Conservation (phyloP, 2,113 vertebrate genomes). For the Brachirus orientalis region DNA sequence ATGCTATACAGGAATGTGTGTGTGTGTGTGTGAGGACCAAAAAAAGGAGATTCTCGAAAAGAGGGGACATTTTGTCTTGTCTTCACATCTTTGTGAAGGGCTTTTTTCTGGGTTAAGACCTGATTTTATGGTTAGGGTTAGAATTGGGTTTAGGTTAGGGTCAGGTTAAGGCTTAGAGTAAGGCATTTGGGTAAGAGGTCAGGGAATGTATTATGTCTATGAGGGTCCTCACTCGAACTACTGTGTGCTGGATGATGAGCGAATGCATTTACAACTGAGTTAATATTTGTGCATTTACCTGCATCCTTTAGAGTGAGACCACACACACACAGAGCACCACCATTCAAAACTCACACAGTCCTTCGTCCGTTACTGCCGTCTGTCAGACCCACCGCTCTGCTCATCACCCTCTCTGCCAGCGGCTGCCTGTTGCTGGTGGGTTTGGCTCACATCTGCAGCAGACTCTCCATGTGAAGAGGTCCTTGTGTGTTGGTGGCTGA, state of each 20-base stretch:
- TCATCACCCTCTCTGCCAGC: neutral
- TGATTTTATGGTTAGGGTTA: too few relatives aligned
- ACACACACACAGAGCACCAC: slow-evolving; percentile 14
- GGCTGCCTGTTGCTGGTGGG: neutral
- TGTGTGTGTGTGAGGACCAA: neutral
- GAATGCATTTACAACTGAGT: slow-evolving; percentile 30
- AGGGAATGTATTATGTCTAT: too few relatives aligned
- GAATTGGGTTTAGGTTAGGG: too few relatives aligned
- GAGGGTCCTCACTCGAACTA: too few relatives aligned
- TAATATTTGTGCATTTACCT: slow-evolving; percentile 26
- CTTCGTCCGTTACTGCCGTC: slow-evolving; percentile 5
- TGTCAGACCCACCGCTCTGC: slow-evolving; percentile 12
- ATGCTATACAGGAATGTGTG: too few relatives aligned
- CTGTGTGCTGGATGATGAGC: slow-evolving; percentile 1
- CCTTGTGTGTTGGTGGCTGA: slow-evolving; percentile 48
- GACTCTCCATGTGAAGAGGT: slow-evolving; percentile 46
- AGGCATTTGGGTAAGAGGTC: too few relatives aligned
- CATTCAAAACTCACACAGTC: slow-evolving; percentile 14
- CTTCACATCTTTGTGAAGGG: too few relatives aligned
- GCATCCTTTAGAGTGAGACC: slow-evolving; percentile 31
- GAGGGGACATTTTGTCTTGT: too few relatives aligned
- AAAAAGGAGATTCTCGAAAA: too few relatives aligned
- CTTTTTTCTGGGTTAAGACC: too few relatives aligned
- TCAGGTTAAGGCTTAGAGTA: too few relatives aligned
- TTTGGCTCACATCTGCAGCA: slow-evolving; percentile 16